Evolutionary conservation across 37 sponge, comb jelly and placozoan species (phyloP).

Genomic region (Chondrosia reniformis): DNA sequence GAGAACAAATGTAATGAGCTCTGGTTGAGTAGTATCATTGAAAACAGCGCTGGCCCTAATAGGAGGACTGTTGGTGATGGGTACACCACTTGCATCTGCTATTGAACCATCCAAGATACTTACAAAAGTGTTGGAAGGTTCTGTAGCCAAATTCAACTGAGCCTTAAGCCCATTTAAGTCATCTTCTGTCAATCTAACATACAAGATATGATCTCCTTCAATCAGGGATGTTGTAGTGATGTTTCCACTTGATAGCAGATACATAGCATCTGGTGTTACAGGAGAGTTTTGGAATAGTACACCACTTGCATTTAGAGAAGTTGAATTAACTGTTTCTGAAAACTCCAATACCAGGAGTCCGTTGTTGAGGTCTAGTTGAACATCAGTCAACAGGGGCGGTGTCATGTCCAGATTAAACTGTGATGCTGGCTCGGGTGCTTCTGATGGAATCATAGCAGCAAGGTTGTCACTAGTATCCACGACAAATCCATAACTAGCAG

Average conservation of each 20-base stretch:
- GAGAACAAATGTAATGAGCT: slow-evolving; percentile 43
- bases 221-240: slow-evolving; percentile 59
- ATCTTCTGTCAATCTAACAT: slow-evolving; percentile 43
- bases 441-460: slow-evolving; percentile 28
- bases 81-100: slow-evolving; percentile 44
- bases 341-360: slow-evolving; percentile 64
- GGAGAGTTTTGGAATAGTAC: slow-evolving; percentile 45
- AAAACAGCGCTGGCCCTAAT: slow-evolving; percentile 48
- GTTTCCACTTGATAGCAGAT: slow-evolving; percentile 44
- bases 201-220: slow-evolving; percentile 55
- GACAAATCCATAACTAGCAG: slow-evolving; percentile 54
- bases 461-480: slow-evolving; percentile 55
- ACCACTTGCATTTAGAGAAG: slow-evolving; percentile 52
- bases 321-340: slow-evolving; percentile 77
- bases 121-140: slow-evolving; percentile 55
- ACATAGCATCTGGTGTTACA: background rate
- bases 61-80: slow-evolving; percentile 38
- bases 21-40: slow-evolving; percentile 54
- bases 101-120: slow-evolving; percentile 51
- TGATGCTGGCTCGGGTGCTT: slow-evolving; percentile 43
- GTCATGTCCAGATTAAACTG: slow-evolving; percentile 53
- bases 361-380: slow-evolving; percentile 56
- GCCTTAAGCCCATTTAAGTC: slow-evolving; percentile 77
- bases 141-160: slow-evolving; percentile 52
- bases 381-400: slow-evolving; percentile 44